Percentiles rank a stretch among this genome's conserved stretches.
Evolutionary conservation across 2,888 invertebrate species (phyloP).

Genomic region (Pammene fasciana): DNA sequence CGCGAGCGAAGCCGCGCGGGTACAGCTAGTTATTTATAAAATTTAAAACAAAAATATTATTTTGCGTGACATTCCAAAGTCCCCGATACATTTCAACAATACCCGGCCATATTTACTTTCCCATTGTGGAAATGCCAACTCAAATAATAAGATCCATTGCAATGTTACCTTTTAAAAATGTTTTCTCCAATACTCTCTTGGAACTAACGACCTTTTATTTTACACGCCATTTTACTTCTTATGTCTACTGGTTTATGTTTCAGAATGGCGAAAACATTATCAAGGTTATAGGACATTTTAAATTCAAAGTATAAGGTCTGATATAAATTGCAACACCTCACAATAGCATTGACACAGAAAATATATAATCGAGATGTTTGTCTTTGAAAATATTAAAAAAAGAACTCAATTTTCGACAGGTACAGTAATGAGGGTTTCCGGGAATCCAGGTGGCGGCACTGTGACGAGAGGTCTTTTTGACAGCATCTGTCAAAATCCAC

Average conservation of each 20-base stretch:
- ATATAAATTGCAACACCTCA: slow-evolving; percentile 30
- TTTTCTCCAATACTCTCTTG: not conserved
- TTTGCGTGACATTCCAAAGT: too few relatives aligned
- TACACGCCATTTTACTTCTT: not conserved
- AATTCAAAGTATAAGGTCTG: slow-evolving; percentile 16
- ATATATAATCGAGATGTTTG: not conserved
- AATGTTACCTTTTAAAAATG: slow-evolving; percentile 15
- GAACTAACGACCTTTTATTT: not conserved
- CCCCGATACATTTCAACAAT: not conserved
- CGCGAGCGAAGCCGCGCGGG: too few relatives aligned
- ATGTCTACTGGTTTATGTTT: not conserved
- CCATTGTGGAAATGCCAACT: slow-evolving; percentile 15
- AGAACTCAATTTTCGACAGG: too few relatives aligned
- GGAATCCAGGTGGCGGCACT: too few relatives aligned
- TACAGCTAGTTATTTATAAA: too few relatives aligned
- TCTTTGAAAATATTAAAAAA: not conserved
- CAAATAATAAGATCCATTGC: slow-evolving; percentile 21
- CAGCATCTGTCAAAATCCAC: too few relatives aligned
- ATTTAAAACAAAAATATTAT: too few relatives aligned
- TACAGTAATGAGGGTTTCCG: too few relatives aligned
- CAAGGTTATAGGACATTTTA: not conserved
- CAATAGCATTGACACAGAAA: slow-evolving; percentile 6
- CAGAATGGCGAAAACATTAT: not conserved
- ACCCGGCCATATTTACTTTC: not conserved
- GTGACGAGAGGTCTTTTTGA: too few relatives aligned